Conservation (phyloP, 2,797 vertebrate genomes). For the Spheniscus humboldti region DNA sequence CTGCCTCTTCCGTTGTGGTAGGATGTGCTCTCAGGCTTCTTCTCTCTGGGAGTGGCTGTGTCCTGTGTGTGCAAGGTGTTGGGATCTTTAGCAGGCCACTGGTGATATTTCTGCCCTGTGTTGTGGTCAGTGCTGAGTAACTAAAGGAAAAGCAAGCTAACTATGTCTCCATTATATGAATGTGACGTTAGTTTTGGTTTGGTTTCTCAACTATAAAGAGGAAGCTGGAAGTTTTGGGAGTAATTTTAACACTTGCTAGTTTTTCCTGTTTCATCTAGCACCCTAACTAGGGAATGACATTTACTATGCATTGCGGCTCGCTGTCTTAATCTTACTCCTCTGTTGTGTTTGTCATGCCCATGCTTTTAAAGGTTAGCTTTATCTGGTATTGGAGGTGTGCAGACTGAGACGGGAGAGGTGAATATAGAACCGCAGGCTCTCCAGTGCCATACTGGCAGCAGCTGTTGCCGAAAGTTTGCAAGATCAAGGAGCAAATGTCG, state of each 20-base stretch:
- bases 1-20: neutral
- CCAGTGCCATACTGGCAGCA: neutral
- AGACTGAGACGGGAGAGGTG: neutral
- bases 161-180: neutral
- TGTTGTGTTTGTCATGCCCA: neutral
- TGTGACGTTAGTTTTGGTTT: neutral
- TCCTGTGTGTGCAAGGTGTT: rapidly evolving
- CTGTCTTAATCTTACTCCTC: neutral
- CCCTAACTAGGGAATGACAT: neutral
- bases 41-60: neutral
- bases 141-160: neutral
- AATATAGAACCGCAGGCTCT: neutral
- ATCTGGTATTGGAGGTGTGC: neutral
- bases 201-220: neutral
- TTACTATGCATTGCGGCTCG: neutral
- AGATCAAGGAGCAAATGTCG: neutral
- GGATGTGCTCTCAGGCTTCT: neutral
- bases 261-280: neutral
- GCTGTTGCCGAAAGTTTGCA: neutral
- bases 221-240: neutral
- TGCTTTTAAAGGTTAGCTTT: neutral
- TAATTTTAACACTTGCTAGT: neutral
- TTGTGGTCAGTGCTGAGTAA: neutral
- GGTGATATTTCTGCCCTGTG: neutral
- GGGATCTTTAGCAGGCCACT: neutral